phyloP scores from a whole-genome alignment of 2,888 invertebrate genomes.

The Amitus sp. region DNA sequence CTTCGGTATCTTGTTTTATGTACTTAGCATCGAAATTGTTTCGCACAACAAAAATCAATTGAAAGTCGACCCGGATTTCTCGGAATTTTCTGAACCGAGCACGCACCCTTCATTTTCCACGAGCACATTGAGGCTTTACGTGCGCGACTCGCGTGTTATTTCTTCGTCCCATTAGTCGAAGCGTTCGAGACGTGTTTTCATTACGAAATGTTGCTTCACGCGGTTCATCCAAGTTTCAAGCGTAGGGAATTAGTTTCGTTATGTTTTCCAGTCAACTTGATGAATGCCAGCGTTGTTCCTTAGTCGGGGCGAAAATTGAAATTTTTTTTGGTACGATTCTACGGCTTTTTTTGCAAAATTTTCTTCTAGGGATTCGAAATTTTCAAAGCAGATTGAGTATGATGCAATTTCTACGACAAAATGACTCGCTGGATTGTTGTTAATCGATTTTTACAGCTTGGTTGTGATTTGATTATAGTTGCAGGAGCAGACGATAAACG shows the following conservation, averaged over 20 bases:
- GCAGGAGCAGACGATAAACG: conserved; percentile 68
- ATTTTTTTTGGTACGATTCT: no score
- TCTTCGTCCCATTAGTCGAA: neutral
- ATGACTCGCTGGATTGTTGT: no score
- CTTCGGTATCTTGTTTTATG: no score
- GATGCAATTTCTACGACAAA: no score
- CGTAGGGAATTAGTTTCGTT: no score
- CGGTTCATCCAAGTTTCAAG: no score
- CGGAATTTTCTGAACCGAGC: neutral
- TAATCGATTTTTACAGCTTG: neutral
- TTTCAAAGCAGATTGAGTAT: no score
- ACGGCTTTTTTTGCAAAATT: no score
- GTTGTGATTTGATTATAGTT: neutral
- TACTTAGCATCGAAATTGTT: conserved; percentile 4
- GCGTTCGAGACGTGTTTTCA: neutral
- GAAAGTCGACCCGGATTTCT: conserved; percentile 21
- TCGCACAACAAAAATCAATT: conserved; percentile 18
- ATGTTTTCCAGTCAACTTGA: no score
- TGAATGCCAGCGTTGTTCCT: no score
- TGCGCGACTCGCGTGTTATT: neutral
- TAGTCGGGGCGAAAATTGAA: no score
- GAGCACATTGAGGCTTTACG: neutral
- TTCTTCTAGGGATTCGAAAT: no score
- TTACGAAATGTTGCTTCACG: neutral
- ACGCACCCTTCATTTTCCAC: conserved; percentile 4